phyloP scores from a whole-genome alignment of 2,113 vertebrate species.

The Ptilonorhynchus violaceus region DNA sequence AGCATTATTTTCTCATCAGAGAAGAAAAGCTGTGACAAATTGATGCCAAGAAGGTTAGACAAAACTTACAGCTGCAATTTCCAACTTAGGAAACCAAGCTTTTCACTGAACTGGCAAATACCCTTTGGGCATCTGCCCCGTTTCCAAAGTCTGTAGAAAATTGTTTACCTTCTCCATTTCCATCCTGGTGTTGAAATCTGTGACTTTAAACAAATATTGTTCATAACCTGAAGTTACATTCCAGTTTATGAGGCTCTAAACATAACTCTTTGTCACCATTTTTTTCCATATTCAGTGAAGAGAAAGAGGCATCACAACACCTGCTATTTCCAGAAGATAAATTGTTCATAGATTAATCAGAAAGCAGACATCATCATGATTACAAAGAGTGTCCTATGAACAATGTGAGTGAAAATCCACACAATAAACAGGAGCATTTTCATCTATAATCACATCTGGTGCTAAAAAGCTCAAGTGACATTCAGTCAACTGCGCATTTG shows the following conservation, averaged over 20 bases:
- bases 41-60: neutral
- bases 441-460: neutral
- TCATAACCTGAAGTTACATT: neutral
- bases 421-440: neutral
- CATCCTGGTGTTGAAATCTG: neutral
- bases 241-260: neutral
- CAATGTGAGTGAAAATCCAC: neutral
- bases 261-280: neutral
- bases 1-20: neutral
- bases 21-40: neutral
- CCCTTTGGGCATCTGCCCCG: neutral
- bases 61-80: neutral
- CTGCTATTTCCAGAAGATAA: neutral
- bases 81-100: neutral
- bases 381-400: neutral
- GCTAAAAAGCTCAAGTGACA: neutral
- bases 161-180: neutral
- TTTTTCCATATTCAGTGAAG: neutral
- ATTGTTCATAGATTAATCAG: neutral
- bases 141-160: neutral
- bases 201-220: neutral
- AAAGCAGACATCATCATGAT: neutral
- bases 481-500: neutral
- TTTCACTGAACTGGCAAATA: neutral
- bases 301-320: neutral